Base-by-base conservation (phyloP, 1,140 invertebrate genomes). In the Caenorhabditis remanei region DNA sequence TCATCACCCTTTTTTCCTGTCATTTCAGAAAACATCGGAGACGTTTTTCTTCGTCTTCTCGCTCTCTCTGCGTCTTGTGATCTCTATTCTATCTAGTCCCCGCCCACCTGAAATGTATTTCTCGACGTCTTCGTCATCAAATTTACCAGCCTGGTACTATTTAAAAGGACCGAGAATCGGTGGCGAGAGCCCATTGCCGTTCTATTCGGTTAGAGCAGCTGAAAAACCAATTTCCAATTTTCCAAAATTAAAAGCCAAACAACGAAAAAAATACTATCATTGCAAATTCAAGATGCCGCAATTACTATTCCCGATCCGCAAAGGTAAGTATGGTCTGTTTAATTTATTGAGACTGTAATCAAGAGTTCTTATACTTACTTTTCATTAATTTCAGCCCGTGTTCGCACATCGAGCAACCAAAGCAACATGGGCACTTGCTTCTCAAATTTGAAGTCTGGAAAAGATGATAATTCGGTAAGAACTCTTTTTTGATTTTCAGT, bases 71-170 rank as follows among this genome's bases (percentile, higher is more conserved):
- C 41, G 67, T 75, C 67, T 75, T 19, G 67, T 75, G 67, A 75
- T 75, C 67, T 46, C 67, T 75, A 5, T 13, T 65, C n/a, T 32
- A 8, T 46, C 24, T 48, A 8, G 40, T 46, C n/a, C 41, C 67
- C 67, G 67, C 67, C 67, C 43, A 75, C 67, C 67, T 75, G 41
- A 75, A 75, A 75, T 75, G 67, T 75, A 75, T 75, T 75, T 75
- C 67, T 75, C 67, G 67, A 65, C 63, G 63, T 65, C 63, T 24
- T 75, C 67, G 67, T 75, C 67, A 75, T 75, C 67, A 75, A 75
- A n/a, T 75, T 75, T 75, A 75, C 67, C 67, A 48, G 67, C 67
- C 67, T 75, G 67, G 67, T 75, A 75, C 67, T 75, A 75, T 75
- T 75, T 75, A 75, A 75, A 75, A 75, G 67, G 67, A n/a, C 67